A percentile compares a stretch with the other conserved stretches of the same genome.
These are phyloP conservation scores for Conger conger DNA, from an alignment of 2,113 vertebrate genomes.

Conservation along the genomic window DNA sequence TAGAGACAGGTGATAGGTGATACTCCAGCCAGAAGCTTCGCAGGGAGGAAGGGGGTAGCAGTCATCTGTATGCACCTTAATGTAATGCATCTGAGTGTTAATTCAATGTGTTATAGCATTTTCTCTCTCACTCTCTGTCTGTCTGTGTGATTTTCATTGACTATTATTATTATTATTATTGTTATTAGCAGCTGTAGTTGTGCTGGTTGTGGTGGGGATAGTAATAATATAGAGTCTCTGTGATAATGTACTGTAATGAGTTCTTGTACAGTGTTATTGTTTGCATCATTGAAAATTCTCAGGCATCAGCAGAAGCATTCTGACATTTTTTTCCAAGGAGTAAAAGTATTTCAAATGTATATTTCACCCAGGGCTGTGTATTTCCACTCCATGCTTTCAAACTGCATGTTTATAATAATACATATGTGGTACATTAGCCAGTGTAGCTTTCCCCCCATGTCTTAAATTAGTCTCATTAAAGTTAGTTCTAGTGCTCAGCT, in stretches of 20 bases:
- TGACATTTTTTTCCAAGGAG: too few relatives aligned
- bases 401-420: not conserved
- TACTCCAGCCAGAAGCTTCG: conserved; percentile 36
- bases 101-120: not conserved
- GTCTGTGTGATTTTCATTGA: not conserved
- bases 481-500: not conserved
- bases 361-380: not conserved
- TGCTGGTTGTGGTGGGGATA: too few relatives aligned
- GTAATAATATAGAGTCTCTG: too few relatives aligned
- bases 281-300: too few relatives aligned
- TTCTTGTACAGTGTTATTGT: too few relatives aligned
- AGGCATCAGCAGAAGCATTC: too few relatives aligned
- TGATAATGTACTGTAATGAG: too few relatives aligned
- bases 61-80: not conserved
- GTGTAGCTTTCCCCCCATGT: not conserved
- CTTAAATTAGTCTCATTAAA: not conserved
- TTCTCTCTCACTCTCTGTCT: not conserved
- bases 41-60: conserved; percentile 36
- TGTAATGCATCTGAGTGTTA: not conserved
- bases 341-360: not conserved
- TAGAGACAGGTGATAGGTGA: conserved; percentile 73
- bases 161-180: too few relatives aligned
- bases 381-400: not conserved
- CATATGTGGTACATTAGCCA: not conserved
- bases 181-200: too few relatives aligned